Conservation (phyloP, 1,140 invertebrate genomes). For the Frieseomelitta varia region DNA sequence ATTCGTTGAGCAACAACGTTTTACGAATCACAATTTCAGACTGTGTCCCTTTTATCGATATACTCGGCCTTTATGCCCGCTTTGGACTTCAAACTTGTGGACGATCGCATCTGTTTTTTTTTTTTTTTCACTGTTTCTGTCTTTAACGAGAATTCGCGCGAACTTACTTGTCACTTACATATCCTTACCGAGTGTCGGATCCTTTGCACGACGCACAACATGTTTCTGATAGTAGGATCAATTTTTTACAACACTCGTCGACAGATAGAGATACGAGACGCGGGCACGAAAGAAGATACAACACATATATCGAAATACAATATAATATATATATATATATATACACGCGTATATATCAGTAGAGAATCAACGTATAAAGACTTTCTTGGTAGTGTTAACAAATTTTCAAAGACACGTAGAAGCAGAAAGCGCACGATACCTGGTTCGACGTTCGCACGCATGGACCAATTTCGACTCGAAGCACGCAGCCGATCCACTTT, state of each 20-base stretch:
- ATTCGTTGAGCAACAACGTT: neutral
- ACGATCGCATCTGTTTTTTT: neutral
- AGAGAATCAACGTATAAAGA: neutral
- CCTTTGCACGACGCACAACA: slow-evolving; percentile 28
- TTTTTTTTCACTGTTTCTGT: neutral
- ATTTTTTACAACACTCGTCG: slow-evolving; percentile 41
- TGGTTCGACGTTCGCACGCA: slow-evolving; percentile 27
- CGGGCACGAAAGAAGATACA: neutral
- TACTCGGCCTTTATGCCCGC: neutral
- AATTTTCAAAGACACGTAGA: neutral
- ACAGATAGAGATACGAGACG: neutral
- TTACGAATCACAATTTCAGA: neutral
- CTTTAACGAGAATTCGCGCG: neutral
- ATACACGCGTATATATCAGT: slow-evolving; percentile 14
- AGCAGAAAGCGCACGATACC: no score
- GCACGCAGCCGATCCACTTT: neutral
- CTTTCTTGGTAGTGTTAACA: neutral
- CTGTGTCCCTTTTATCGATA: neutral
- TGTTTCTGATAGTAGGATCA: neutral
- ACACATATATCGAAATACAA: neutral
- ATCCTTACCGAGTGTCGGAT: slow-evolving; percentile 17
- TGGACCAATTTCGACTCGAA: slow-evolving; percentile 26
- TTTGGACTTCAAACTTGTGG: neutral
- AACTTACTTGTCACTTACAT: slow-evolving; percentile 6
- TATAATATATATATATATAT: no score